Conservation (phyloP, 2,113 vertebrate species). For the Brachyhypopomus occidentalis region DNA sequence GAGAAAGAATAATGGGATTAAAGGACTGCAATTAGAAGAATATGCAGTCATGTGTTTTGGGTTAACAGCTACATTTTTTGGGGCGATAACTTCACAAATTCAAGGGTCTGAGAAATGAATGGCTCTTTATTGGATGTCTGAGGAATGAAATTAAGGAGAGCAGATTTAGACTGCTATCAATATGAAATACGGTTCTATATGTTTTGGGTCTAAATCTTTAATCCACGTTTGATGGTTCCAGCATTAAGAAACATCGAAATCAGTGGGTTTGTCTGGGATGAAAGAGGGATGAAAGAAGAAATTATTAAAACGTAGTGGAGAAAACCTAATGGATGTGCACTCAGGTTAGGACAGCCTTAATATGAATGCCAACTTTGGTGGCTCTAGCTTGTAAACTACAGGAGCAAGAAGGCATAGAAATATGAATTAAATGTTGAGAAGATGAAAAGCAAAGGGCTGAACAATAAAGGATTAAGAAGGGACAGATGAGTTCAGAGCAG, state of each 20-base stretch:
- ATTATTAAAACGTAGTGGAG: constrained; percentile 29
- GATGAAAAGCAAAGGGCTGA: too few relatives aligned
- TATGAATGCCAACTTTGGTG: not conserved
- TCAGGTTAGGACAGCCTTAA: not conserved
- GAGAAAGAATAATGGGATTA: too few relatives aligned
- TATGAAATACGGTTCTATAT: too few relatives aligned
- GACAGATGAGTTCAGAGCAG: too few relatives aligned
- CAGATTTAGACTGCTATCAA: too few relatives aligned
- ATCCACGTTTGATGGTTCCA: not conserved
- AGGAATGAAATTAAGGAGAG: not conserved
- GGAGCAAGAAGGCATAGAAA: too few relatives aligned
- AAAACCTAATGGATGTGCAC: not conserved
- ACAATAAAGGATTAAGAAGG: too few relatives aligned
- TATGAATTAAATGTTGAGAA: too few relatives aligned
- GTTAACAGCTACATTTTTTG: too few relatives aligned
- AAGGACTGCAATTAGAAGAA: too few relatives aligned
- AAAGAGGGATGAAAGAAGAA: not conserved
- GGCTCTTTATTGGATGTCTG: not conserved
- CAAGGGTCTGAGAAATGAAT: not conserved
- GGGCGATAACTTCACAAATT: too few relatives aligned
- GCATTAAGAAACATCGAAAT: not conserved
- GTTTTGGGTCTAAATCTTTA: not conserved
- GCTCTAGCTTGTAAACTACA: not conserved
- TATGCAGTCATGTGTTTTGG: too few relatives aligned
- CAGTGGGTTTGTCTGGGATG: not conserved